A percentile compares a stretch with the other conserved stretches of the same genome.
phyloP scores from a whole-genome alignment of 2,888 invertebrate genomes.

The Xestia c-nigrum region DNA sequence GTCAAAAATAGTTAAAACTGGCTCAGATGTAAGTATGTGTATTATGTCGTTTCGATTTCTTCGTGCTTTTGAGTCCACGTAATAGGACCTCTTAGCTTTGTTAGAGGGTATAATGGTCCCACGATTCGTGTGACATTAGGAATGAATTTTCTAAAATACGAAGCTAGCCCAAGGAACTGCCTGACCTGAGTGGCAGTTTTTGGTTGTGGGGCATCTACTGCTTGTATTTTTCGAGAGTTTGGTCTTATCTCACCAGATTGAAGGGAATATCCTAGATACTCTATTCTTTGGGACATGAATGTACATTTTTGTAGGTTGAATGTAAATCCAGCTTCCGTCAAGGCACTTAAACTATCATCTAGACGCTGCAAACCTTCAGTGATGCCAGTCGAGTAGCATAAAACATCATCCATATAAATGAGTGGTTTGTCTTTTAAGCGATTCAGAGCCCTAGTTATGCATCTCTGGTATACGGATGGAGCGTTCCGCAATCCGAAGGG shows the following conservation, averaged over 20 bases:
- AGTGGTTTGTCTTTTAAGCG: too few relatives aligned
- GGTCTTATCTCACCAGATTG: slow-evolving; percentile 50
- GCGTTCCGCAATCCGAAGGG: too few relatives aligned
- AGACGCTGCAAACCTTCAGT: slow-evolving; percentile 14
- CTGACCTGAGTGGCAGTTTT: slow-evolving; percentile 49
- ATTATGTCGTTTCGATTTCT: neutral
- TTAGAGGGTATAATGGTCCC: slow-evolving; percentile 56
- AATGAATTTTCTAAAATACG: slow-evolving; percentile 57
- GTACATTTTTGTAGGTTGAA: slow-evolving; percentile 20
- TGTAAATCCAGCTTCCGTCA: too few relatives aligned
- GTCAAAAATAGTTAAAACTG: neutral
- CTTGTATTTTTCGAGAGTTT: slow-evolving; percentile 58
- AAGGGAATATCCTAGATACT: slow-evolving; percentile 53
- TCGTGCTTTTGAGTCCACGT: neutral
- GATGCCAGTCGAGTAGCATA: neutral
- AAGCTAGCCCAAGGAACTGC: slow-evolving; percentile 60
- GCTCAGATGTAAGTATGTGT: neutral
- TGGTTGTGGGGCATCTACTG: slow-evolving; percentile 40
- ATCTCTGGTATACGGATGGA: too few relatives aligned
- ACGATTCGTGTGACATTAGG: neutral
- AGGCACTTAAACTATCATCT: too few relatives aligned
- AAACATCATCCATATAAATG: neutral
- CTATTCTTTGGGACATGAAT: slow-evolving; percentile 16
- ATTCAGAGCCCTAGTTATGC: too few relatives aligned
- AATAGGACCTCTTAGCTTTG: slow-evolving; percentile 10